phyloP scores from a whole-genome alignment of 2,888 invertebrate genomes.

The Falcaria lacertinaria region DNA sequence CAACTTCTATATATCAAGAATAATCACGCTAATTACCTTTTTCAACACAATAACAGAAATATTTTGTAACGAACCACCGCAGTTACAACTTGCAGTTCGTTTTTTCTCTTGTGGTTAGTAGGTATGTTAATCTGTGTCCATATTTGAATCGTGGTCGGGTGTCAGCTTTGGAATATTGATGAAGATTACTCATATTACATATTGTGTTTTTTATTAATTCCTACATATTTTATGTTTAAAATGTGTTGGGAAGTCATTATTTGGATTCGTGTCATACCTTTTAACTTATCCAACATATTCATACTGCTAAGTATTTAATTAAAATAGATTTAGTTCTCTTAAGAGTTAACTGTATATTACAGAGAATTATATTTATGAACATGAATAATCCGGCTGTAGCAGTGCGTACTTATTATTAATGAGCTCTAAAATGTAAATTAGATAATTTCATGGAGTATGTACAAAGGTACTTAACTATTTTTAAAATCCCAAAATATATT shows the following conservation, averaged over 20 bases:
- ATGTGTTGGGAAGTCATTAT: neutral
- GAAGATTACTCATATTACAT: conserved; percentile 11
- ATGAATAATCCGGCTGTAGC: neutral
- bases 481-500: too few species aligned
- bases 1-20: too few species aligned
- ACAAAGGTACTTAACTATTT: neutral
- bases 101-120: conserved; percentile 14
- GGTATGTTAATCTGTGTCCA: conserved; percentile 13
- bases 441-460: neutral
- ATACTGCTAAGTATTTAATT: neutral
- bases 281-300: neutral
- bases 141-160: conserved; percentile 8
- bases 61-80: neutral
- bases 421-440: neutral
- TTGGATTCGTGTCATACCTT: neutral
- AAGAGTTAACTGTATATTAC: neutral
- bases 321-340: neutral
- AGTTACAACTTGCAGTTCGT: neutral
- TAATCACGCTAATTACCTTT: too few species aligned
- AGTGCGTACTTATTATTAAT: neutral
- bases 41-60: neutral
- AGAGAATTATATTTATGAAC: neutral
- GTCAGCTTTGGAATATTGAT: conserved; percentile 15
- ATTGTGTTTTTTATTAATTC: conserved; percentile 3
- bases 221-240: neutral